Base-by-base conservation (phyloP, 1,140 invertebrate species). In the Zaprionus capensis region DNA sequence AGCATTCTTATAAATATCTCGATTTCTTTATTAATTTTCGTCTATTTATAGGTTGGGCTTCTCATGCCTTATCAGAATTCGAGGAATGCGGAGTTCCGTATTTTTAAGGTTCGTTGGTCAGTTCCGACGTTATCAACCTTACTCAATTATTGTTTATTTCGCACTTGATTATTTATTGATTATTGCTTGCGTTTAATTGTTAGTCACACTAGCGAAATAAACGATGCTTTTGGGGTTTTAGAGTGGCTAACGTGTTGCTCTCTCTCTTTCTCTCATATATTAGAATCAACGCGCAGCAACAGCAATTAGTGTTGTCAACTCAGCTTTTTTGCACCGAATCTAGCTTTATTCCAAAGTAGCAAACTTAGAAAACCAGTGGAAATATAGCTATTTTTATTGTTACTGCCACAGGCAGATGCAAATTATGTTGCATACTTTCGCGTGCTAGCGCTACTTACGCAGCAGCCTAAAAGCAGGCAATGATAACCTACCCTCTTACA, bases 391-490 rank as follows among this genome's bases (percentile, higher is more conserved):
- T 34, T 11, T 11, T 34, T 11, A 44, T 17, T 28, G 9, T 62
- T 53, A 65, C 36, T 76, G 46, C 55, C 15, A 7, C n/a, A 4
- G 7, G n/a, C 41, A 17, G 7, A 17, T 7, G 28, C 31, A 46
- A 44, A 26, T 44, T 28, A 0, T 20, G 7, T 20, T 44, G 82
- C 72, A 86, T 77, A 77, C 38, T 77, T 72, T 78, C 4, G 6
- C 5, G 26, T 4, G 55, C 20, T 0, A 1, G 0, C 2, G 0
- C 1, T n/a, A 49, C 38, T 14, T 46, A 7, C 4, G 1, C 0
- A 0, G 0, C 2, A 26, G 57, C 80, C 26, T 24, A 36, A 73
- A 81, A 73, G 65, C 44, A 88, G 58, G 71, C 84, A 67, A 71
- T 31, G 17, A 57, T 0, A 53, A 2, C 5, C 2, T 0, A 15